Conservation (phyloP, 1,140 invertebrate genomes). For the Probaryconus sp. region DNA sequence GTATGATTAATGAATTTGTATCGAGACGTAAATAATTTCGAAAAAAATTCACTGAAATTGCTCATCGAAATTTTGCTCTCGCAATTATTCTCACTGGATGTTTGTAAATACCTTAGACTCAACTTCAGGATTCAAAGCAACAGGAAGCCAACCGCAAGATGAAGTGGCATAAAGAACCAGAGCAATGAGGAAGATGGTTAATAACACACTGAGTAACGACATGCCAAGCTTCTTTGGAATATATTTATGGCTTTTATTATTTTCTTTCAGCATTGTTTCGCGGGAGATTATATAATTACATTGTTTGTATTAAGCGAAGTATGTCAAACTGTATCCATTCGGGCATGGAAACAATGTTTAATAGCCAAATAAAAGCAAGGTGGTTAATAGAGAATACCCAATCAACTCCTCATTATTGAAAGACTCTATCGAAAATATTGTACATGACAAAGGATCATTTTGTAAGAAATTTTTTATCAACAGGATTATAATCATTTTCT, state of each 20-base stretch:
- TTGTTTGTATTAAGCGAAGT: constrained; percentile 18
- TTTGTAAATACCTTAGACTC: constrained; percentile 42
- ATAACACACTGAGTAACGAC: constrained; percentile 20
- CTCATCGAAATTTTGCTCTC: too few species aligned
- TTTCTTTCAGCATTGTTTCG: constrained; percentile 20
- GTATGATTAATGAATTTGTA: too few species aligned
- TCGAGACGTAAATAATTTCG: too few species aligned
- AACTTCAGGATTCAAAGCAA: constrained; percentile 6
- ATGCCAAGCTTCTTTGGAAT: constrained; percentile 18
- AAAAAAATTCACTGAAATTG: too few species aligned
- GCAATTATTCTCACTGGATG: constrained; percentile 28
- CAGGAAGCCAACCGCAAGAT: constrained; percentile 29
- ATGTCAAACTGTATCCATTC: constrained; percentile 15
- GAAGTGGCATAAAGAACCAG: constrained; percentile 33
- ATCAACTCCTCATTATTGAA: too few species aligned
- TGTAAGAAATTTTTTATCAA: too few species aligned
- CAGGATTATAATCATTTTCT: too few species aligned
- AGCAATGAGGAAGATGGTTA: constrained; percentile 38
- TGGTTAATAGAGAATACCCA: too few species aligned
- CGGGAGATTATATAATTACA: constrained; percentile 18
- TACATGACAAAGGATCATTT: too few species aligned
- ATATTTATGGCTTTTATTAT: constrained; percentile 12
- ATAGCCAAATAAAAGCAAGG: too few species aligned
- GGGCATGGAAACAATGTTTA: too few species aligned
- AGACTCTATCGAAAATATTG: too few species aligned